These are phyloP conservation scores for Salarias fasciatus DNA, from an alignment of 2,797 vertebrate genomes.

Conservation along the genomic window DNA sequence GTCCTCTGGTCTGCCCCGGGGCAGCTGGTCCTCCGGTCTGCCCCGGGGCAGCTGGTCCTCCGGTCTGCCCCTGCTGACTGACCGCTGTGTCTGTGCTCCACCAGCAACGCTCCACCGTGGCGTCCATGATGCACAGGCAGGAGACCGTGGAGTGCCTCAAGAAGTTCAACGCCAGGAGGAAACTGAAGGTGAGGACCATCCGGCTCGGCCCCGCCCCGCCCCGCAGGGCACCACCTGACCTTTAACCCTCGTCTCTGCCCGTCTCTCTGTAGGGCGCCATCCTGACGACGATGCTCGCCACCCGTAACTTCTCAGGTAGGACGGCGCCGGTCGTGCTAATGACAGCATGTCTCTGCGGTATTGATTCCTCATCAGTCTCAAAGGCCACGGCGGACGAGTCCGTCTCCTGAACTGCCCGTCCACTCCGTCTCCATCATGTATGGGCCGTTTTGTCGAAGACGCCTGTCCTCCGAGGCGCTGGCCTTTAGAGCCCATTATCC, in stretches of 20 bases:
- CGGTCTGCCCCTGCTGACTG: too few species aligned
- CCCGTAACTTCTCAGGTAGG: conserved; percentile 98
- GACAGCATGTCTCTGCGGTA: not conserved
- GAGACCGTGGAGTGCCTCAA: conserved; percentile 98
- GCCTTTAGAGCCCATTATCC: conserved; percentile 27
- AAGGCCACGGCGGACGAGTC: too few species aligned
- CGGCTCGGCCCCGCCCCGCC: too few species aligned
- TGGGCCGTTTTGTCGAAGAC: not conserved
- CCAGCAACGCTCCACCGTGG: conserved; percentile 98
- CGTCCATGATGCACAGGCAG: conserved; percentile 99
- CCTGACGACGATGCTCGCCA: conserved; percentile 97
- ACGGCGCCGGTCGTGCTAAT: conserved; percentile 1
- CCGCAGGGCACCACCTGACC: conserved; percentile 17
- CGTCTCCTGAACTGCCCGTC: too few species aligned
- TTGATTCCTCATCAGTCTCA: too few species aligned
- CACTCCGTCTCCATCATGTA: not conserved
- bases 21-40: too few species aligned
- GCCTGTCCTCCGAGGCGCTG: conserved; percentile 16
- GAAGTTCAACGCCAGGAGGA: conserved; percentile 98
- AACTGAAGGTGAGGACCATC: conserved; percentile 99
- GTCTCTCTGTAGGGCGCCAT: conserved; percentile 89
- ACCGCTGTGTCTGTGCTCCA: too few species aligned
- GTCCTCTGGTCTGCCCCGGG: not conserved
- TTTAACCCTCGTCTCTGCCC: conserved; percentile 24
- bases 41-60: too few species aligned